Percentiles rank a stretch among this genome's conserved stretches.
Conservation (phyloP, 37 sponge, comb jelly and placozoan genomes). For the Amphimedon queenslandica region DNA sequence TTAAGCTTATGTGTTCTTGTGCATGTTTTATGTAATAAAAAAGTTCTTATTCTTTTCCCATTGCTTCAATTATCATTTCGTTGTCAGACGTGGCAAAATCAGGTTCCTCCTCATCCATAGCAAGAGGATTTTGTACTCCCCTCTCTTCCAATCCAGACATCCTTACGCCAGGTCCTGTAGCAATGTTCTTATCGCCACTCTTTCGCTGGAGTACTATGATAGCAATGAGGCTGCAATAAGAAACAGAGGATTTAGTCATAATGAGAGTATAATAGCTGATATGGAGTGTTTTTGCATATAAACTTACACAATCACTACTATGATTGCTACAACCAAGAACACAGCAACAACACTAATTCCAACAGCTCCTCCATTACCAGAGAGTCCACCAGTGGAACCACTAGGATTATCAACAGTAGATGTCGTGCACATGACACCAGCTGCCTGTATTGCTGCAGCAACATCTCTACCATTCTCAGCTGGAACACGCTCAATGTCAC, state of each 20-base stretch:
- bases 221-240: not conserved
- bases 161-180: not conserved
- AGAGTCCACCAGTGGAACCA: not conserved
- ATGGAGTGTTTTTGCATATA: too few relatives aligned
- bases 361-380: not conserved
- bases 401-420: not conserved
- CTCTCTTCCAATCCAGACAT: not conserved
- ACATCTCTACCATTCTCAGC: not conserved
- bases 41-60: too few relatives aligned
- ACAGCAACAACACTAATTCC: not conserved
- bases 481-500: not conserved
- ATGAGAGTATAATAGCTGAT: not conserved
- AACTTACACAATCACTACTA: too few relatives aligned
- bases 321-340: not conserved
- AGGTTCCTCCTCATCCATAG: too few relatives aligned
- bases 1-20: too few relatives aligned
- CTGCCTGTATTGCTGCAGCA: not conserved
- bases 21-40: too few relatives aligned
- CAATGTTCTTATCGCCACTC: not conserved
- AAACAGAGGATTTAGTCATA: not conserved
- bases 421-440: not conserved
- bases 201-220: not conserved
- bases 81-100: too few relatives aligned
- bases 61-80: too few relatives aligned
- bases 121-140: not conserved